Base-by-base conservation (phyloP, 2,888 invertebrate species). In the Apamea anceps region DNA sequence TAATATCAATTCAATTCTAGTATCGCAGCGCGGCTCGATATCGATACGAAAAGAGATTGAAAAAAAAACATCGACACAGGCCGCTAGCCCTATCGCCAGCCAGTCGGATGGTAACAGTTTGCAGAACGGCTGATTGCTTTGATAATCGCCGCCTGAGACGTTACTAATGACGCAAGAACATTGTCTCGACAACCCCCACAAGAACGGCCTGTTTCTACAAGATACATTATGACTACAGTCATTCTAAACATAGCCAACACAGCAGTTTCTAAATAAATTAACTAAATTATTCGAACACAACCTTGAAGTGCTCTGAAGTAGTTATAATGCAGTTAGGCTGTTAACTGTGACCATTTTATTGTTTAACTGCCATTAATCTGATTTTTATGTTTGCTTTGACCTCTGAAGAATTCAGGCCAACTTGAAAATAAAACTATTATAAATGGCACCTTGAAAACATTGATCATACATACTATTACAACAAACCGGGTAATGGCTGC, bases 71-170 rank as follows among this genome's bases (percentile, higher is more conserved):
- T 82, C 86, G 86, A 87, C 79, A 66, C 76, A 62, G 71, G 13
- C 76, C 79, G 77, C 83, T 79, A 80, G 77, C 87, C 78, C 90
- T 88, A 87, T 85, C 84, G 78, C 75, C 80, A 82, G 79, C 76
- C 76, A 91, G 81, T 88, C 77, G 85, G 84, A 82, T 90, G 90
- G 92, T 91, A 94, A 93, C 94, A 94, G 94, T 95, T 94, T 93
- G 94, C 92, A 93, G 92, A 93, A 91, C 92, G 93, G 93, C 93
- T 95, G 95, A 95, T 95, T 95, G 95, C 95, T 95, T 95, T 95
- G 95, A 95, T 95, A 95, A 95, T 95, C 95, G 94, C 93, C 94
- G 93, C 89, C 94, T 92, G 94, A 95, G 93, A 93, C 93, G 91
- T 93, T 91, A 93, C 94, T 94, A 95, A 95, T 94, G 95, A 94